Percentiles rank a stretch among this genome's conserved stretches.
These are phyloP conservation scores for Ricordea florida DNA, from an alignment of 92 coral and sea anemone species.

Conservation along the genomic window DNA sequence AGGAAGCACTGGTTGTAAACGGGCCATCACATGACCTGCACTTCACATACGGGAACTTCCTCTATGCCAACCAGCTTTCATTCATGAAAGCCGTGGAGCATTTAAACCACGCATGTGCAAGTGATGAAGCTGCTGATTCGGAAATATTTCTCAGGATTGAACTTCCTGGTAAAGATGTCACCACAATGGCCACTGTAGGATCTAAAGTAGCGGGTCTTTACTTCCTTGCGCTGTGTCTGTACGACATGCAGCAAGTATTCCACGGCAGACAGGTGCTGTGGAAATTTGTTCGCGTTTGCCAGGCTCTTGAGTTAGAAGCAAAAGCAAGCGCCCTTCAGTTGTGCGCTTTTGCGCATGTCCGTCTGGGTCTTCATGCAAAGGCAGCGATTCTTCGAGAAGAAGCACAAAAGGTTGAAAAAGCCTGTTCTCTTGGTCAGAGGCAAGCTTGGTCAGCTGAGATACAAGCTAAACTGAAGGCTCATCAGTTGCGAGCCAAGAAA, in stretches of 20 bases:
- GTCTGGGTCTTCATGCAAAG: conserved; percentile 1
- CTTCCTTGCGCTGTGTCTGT: conserved; percentile 14
- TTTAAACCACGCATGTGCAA: no score
- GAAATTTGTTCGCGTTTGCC: conserved; percentile 10
- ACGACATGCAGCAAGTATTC: conserved; percentile 21
- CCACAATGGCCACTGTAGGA: conserved; percentile 8
- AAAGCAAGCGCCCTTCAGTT: conserved; percentile 15
- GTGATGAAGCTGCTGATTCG: conserved; percentile 3
- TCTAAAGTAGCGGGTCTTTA: conserved; percentile 11
- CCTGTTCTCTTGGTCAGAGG: no score
- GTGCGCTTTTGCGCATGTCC: conserved; percentile 24
- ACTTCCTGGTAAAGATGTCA: neutral
- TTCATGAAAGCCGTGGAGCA: neutral
- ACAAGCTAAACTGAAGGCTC: no score
- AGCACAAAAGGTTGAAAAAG: conserved; percentile 25
- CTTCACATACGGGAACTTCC: conserved; percentile 21
- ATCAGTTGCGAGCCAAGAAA: no score
- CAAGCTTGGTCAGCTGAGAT: no score
- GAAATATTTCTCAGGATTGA: conserved; percentile 17
- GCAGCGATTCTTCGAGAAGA: conserved; percentile 21
- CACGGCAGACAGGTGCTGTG: neutral
- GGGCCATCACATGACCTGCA: conserved; percentile 20
- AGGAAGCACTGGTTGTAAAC: conserved; percentile 7
- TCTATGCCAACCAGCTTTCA: conserved; percentile 9
- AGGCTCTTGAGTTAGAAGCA: neutral